Conservation (phyloP, 2,797 vertebrate species). For the Phataginus tetradactyla region DNA sequence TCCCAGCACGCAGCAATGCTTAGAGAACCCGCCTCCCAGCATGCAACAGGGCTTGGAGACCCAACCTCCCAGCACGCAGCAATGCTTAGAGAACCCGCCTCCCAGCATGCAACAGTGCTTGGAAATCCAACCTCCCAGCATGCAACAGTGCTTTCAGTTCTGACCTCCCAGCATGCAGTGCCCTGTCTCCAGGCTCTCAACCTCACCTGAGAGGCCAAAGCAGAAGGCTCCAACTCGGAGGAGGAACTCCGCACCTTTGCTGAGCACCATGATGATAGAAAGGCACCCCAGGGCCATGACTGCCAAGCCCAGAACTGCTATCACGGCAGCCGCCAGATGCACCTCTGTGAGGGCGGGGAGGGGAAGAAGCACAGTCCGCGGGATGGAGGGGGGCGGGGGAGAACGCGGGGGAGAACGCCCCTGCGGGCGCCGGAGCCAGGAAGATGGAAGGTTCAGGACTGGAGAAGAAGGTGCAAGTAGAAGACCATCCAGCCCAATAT, state of each 20-base stretch:
- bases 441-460: background rate
- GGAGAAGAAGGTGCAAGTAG: background rate
- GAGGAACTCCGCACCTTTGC: constrained; percentile 92
- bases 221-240: constrained; percentile 93
- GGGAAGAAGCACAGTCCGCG: background rate
- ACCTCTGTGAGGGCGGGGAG: constrained; percentile 84
- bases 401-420: background rate
- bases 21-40: background rate
- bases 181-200: background rate
- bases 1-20: background rate
- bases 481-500: background rate
- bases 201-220: constrained; percentile 92
- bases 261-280: constrained; percentile 93
- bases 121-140: background rate
- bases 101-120: background rate
- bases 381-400: background rate
- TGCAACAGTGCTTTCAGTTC: background rate
- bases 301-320: constrained; percentile 91
- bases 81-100: background rate
- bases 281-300: constrained; percentile 93
- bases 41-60: background rate
- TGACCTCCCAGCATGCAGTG: background rate
- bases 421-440: background rate
- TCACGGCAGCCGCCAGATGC: constrained; percentile 89
- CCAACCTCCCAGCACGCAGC: background rate